These are phyloP conservation scores for Leptodactylus fallax DNA, from an alignment of 2,797 vertebrate species.

Conservation along the genomic window DNA sequence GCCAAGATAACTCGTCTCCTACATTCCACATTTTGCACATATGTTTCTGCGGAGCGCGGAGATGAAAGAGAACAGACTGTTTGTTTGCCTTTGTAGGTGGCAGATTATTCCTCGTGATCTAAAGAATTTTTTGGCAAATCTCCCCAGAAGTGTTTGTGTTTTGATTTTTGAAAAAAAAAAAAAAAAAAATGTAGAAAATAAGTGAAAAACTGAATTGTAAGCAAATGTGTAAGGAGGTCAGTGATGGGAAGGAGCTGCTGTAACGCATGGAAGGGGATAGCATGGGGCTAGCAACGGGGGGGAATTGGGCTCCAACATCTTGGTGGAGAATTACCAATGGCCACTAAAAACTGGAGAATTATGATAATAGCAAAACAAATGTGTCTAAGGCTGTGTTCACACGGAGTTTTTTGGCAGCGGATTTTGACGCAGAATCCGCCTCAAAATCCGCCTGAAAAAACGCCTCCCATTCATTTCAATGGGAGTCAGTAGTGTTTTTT, in stretches of 20 bases:
- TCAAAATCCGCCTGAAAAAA: too few species aligned
- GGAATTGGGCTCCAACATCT: too few species aligned
- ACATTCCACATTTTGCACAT: constrained; percentile 54
- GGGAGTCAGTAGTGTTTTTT: too few species aligned
- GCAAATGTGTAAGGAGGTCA: constrained; percentile 27
- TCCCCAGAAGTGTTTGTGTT: constrained; percentile 35
- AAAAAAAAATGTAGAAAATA: neutral
- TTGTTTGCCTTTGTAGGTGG: constrained; percentile 58
- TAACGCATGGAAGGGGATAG: too few species aligned
- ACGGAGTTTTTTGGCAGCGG: too few species aligned
- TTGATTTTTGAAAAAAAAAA: constrained; percentile 2
- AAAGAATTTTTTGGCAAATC: constrained; percentile 43
- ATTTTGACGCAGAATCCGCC: too few species aligned
- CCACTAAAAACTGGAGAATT: too few species aligned
- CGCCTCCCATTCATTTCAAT: too few species aligned
- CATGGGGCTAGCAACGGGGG: too few species aligned
- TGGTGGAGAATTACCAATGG: too few species aligned
- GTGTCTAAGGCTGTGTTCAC: too few species aligned
- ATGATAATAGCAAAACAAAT: too few species aligned
- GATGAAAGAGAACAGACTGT: constrained; percentile 61
- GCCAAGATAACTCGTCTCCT: constrained; percentile 28
- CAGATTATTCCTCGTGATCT: constrained; percentile 53
- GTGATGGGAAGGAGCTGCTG: neutral
- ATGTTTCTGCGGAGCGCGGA: constrained; percentile 40
- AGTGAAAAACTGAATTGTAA: constrained; percentile 26